Conservation (phyloP, 2,797 vertebrate species). For the Ctenochaetus hawaiiensis region DNA sequence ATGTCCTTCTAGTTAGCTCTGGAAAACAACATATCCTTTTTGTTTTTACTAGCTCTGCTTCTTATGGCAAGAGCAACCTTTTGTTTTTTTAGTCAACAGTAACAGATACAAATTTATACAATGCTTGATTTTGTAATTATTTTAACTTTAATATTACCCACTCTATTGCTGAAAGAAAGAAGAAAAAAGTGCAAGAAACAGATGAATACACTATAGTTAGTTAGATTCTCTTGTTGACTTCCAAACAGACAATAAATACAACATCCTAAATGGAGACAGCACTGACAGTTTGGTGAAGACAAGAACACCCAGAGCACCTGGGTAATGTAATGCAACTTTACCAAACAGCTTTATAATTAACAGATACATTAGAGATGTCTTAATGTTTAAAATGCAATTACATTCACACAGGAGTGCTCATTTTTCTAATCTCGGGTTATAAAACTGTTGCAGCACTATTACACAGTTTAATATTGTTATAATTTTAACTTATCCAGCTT, state of each 20-base stretch:
- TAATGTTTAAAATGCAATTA: conserved; percentile 40
- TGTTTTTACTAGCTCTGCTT: neutral
- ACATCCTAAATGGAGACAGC: conserved; percentile 4
- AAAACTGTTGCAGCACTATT: neutral
- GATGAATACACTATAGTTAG: no score
- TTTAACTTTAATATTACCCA: neutral
- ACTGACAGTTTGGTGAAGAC: conserved; percentile 2
- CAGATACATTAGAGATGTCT: conserved; percentile 10
- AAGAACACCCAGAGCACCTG: neutral
- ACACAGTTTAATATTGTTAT: neutral
- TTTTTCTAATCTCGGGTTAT: conserved; percentile 7
- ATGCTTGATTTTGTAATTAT: neutral
- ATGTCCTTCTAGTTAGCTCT: no score
- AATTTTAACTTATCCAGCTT: neutral
- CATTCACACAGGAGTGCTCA: neutral
- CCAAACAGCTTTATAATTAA: conserved; percentile 23
- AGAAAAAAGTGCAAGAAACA: neutral
- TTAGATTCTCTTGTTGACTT: neutral
- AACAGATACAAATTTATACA: neutral
- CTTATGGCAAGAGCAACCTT: neutral
- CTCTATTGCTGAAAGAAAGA: neutral
- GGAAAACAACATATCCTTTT: neutral
- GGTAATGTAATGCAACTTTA: conserved; percentile 1
- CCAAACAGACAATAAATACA: conserved; percentile 14
- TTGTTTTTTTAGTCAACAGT: conserved; percentile 25